Conservation (phyloP, 1,140 invertebrate genomes). For the Lutraria rhynchaena region DNA sequence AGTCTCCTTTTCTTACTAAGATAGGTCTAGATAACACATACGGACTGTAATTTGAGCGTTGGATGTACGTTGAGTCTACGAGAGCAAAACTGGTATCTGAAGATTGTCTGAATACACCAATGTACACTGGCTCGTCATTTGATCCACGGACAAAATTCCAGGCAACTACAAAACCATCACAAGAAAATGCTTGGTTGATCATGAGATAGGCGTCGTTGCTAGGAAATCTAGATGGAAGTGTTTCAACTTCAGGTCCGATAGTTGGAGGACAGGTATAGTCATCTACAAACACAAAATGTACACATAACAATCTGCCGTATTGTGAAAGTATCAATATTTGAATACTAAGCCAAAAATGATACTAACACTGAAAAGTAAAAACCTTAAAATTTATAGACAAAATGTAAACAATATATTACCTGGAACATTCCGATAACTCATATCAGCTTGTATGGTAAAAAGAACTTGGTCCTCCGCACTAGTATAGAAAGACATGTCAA, state of each 20-base stretch:
- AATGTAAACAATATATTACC: constrained; percentile 17
- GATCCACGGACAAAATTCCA: constrained; percentile 72
- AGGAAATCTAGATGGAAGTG: constrained; percentile 65
- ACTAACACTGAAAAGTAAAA: no score
- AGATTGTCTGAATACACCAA: constrained; percentile 72
- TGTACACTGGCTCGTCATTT: constrained; percentile 1
- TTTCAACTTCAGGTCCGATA: constrained; percentile 68
- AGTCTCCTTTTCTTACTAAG: constrained; percentile 70
- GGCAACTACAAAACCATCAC: constrained; percentile 68
- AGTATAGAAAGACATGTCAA: constrained; percentile 1
- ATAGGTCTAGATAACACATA: constrained; percentile 61
- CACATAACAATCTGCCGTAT: neutral
- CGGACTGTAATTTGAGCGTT: constrained; percentile 61
- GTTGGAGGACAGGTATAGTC: constrained; percentile 65
- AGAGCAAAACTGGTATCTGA: constrained; percentile 64
- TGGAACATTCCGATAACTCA: constrained; percentile 45
- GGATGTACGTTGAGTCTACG: constrained; percentile 64
- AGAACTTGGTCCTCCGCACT: neutral
- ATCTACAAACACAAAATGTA: constrained; percentile 52
- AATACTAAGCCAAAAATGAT: no score
- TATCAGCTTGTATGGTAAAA: constrained; percentile 46
- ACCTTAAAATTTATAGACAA: no score
- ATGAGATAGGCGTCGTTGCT: constrained; percentile 72
- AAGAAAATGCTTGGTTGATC: constrained; percentile 77
- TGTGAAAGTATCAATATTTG: no score